Percentiles rank a stretch among this genome's conserved stretches.
Conservation (phyloP, 2,888 invertebrate genomes). For the Acleris literana region DNA sequence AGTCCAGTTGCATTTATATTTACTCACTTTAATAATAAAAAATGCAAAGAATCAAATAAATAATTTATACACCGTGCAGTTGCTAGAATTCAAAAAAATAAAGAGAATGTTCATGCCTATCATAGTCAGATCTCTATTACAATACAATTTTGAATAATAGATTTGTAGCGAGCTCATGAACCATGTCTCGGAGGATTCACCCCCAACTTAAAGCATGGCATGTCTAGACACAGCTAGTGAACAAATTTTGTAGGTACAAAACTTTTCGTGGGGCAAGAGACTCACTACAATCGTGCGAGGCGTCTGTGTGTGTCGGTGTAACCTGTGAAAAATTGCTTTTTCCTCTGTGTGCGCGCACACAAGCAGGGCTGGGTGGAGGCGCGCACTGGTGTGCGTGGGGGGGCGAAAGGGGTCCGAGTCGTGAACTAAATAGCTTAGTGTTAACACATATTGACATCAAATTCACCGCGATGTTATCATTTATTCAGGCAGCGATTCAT, state of each 20-base stretch:
- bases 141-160: constrained; percentile 44
- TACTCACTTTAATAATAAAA: too few species aligned
- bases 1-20: not conserved
- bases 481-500: constrained; percentile 80
- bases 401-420: constrained; percentile 70
- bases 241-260: constrained; percentile 76
- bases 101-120: constrained; percentile 2
- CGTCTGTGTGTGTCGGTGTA: constrained; percentile 66
- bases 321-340: constrained; percentile 80
- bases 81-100: not conserved
- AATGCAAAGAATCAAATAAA: not conserved
- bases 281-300: constrained; percentile 68
- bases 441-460: constrained; percentile 84
- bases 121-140: constrained; percentile 31
- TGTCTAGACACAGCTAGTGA: constrained; percentile 82
- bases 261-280: constrained; percentile 78
- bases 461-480: constrained; percentile 83
- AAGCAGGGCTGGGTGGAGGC: constrained; percentile 46
- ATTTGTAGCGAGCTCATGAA: constrained; percentile 60
- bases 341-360: constrained; percentile 61
- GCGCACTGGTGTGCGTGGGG: constrained; percentile 57
- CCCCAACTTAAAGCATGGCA: constrained; percentile 76
- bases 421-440: constrained; percentile 84
- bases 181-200: constrained; percentile 72
- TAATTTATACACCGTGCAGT: not conserved